Evolutionary conservation across 2,797 vertebrate species (phyloP).

Genomic region (Diplodus puntazzo): DNA sequence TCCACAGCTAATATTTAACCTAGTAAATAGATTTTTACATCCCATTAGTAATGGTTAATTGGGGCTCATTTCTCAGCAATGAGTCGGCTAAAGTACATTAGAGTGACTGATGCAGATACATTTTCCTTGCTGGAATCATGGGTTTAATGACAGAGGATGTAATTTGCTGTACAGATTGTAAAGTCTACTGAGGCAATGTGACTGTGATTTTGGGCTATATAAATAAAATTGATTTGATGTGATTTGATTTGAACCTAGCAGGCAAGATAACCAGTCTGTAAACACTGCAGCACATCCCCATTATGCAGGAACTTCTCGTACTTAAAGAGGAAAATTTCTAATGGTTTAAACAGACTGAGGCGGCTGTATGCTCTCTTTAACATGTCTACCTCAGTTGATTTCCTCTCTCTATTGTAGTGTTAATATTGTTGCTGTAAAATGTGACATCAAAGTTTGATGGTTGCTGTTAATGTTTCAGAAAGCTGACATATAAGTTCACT

Average conservation of each 20-base stretch:
- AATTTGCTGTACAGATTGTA: too few relatives aligned
- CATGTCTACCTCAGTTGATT: not conserved
- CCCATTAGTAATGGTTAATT: slow-evolving; percentile 50
- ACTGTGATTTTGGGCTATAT: too few relatives aligned
- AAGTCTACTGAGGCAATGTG: too few relatives aligned
- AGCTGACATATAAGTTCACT: not conserved
- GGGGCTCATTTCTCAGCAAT: slow-evolving; percentile 46
- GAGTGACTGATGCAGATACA: slow-evolving; percentile 10
- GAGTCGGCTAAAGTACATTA: slow-evolving; percentile 28
- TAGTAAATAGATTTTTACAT: slow-evolving; percentile 40
- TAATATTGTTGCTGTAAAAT: not conserved
- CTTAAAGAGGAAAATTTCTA: not conserved
- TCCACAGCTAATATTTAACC: slow-evolving; percentile 53
- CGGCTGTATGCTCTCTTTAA: not conserved
- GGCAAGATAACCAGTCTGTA: not conserved
- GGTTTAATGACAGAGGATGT: too few relatives aligned
- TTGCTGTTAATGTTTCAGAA: slow-evolving; percentile 12
- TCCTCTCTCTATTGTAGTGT: not conserved
- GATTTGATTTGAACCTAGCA: not conserved
- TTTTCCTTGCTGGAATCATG: too few relatives aligned
- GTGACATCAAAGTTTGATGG: not conserved
- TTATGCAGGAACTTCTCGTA: not conserved
- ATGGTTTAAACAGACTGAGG: not conserved
- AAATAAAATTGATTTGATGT: too few relatives aligned
- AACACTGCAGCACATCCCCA: not conserved